Base-by-base conservation (phyloP, 2,888 invertebrate species). In the Drosophila koepferae region DNA sequence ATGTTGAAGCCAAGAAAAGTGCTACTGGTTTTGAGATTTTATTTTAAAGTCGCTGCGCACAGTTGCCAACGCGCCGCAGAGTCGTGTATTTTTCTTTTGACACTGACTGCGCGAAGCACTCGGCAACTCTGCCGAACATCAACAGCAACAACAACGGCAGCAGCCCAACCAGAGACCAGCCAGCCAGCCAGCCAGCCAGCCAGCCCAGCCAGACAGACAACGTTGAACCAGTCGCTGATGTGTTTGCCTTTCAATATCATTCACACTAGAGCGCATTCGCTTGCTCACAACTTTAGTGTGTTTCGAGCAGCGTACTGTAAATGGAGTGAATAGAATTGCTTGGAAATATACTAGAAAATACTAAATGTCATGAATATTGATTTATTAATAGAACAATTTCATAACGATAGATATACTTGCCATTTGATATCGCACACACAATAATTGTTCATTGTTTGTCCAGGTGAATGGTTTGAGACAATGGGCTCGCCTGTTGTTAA, bases 1-100 rank as follows among this genome's bases (percentile, higher is more conserved):
- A 71, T 76, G 86, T 82, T 64, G 75, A 77, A 74, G 76, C 75
- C 75, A 90, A 90, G 87, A 84, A 82, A 89, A 91, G 80, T 90
- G 91, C 91, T 91, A 91, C 90, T 91, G 90, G 90, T 91, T 90
- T 90, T 90, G 74, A 89, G 82, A 85, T 87, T 86, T 79, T 59
- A 78, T 72, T 64, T 80, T 63, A 61, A 71, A 78, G 78, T 77
- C 73, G 65, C 63, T 72, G 67, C 68, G 53, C 64, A 81, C 81
- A 80, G 85, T 87, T 82, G 86, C 75, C 89, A 82, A 72, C 74
- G 74, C 77, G 77, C 66, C 79, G 71, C 71, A 74, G 67, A 70
- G 58, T 75, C 82, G 72, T 77, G 65, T 80, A 65, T 72, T 76
- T 74, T 73, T 77, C 70, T 68, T 72, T 67, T 70, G 65, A 61